Base-by-base conservation (phyloP, 1,140 invertebrate genomes). In the Apis laboriosa region DNA sequence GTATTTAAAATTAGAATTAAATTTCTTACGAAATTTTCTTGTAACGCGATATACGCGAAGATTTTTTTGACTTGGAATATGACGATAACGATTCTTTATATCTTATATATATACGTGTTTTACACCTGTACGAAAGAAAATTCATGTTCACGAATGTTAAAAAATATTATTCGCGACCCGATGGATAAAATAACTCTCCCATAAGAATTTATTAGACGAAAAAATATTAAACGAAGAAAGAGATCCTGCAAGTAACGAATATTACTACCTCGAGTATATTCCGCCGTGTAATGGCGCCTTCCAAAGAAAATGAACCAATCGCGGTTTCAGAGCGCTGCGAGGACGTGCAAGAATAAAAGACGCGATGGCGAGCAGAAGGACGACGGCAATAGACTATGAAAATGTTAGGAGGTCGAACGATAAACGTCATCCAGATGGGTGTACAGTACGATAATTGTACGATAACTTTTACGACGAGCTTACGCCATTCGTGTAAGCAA, bases 401-500 rank as follows among this genome's bases (percentile, higher is more conserved):
- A 87, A 80, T 84, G 84, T 79, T 84, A 73, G 64, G 83, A 61
- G 84, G 81, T 66, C 67, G 71, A 80, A 83, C 78, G 83, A 80
- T 84, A 85, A 90, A 83, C 53, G 66, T 81, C 78, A 78, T 73
- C 74, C 63, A 55, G 74, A 72, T 68, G 66, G 77, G n/a, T 72
- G 49, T 85, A 85, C 60, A 51, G 72, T 77, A 80, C 64, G 82
- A 88, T 88, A 85, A 90, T 85, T 86, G 84, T 80, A 66, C 76
- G 61, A 88, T 86, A 82, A 81, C 66, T 86, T 89, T 80, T 86
- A 84, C 82, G 84, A 86, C 58, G 56, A 68, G 75, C 68, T 83
- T 84, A 67, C 66, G 28, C 55, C 76, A 56, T 85, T 60, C 68
- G 79, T 24, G 77, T 58, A 12, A 70, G 70, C 60, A 64, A 64